Evolutionary conservation across 2,797 vertebrate species (phyloP).

Genomic region (Astyanax mexicanus): DNA sequence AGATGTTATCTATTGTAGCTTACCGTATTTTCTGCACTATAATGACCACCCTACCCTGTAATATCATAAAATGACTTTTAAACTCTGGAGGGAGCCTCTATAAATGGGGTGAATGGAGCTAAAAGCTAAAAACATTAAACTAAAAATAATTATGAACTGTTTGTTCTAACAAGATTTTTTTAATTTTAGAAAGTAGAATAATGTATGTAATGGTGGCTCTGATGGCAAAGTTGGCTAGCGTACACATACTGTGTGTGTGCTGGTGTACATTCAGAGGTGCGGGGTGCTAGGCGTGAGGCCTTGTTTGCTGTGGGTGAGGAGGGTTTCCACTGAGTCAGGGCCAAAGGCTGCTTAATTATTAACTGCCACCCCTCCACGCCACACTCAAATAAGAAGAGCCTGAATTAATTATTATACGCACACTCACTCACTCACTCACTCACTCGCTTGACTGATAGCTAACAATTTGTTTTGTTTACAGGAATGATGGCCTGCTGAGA

Average conservation of each 20-base stretch:
- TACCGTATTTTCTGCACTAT: too few species aligned
- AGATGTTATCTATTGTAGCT: too few species aligned
- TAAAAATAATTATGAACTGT: too few species aligned
- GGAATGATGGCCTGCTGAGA: constrained; percentile 65
- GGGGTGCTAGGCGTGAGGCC: constrained; percentile 31
- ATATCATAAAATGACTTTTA: too few species aligned
- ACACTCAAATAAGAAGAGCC: constrained; percentile 65
- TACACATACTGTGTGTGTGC: constrained; percentile 39
- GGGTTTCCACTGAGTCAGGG: constrained; percentile 63
- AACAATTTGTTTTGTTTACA: constrained; percentile 68
- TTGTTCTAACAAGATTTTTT: too few species aligned
- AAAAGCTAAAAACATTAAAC: too few species aligned
- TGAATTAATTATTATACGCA: constrained; percentile 73
- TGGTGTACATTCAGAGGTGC: constrained; percentile 19
- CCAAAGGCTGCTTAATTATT: constrained; percentile 73
- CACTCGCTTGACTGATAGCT: constrained; percentile 48
- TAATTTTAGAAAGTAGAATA: too few species aligned
- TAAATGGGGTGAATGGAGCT: too few species aligned
- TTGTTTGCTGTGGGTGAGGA: constrained; percentile 50
- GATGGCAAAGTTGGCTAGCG: too few species aligned
- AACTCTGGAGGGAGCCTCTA: too few species aligned
- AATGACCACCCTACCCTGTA: too few species aligned
- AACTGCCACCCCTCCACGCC: constrained; percentile 60
- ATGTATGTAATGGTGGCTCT: too few species aligned
- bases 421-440: constrained; percentile 51